Evolutionary conservation across 1,140 invertebrate species (phyloP), one percentile per base, ranked within the genome.

Genomic region (Heterodera schachtii): DNA sequence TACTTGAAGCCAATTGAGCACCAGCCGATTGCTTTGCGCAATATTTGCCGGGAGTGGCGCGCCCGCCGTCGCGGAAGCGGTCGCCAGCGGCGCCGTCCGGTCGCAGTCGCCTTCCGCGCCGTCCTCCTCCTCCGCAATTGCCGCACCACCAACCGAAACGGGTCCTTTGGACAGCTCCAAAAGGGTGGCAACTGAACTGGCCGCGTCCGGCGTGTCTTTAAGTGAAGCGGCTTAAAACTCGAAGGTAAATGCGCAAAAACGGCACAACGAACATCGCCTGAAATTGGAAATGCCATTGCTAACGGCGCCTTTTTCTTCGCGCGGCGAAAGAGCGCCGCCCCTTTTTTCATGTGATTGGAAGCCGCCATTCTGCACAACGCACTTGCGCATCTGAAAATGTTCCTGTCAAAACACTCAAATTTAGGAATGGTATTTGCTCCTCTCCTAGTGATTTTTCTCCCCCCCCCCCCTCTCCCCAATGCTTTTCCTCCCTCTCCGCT

Each of bases 301-400:
- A 0, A 13, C 60, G 75, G 46, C 66, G 2, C 43, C 60, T 11
- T 41, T 79, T n/a, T 41, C 43, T 47, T 43, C 43, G 41, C 16
- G 47, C 44, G 67, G 31, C 47, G 49, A 21, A 46, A 31, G 31
- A 31, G 31, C 44, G 19, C 44, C 52, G 47, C 9, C 64, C 67
- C n/a, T 41, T 21, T 79, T 79, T 8, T 7, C 76, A 1, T 67
- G 31, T 75, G n/a, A 73, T 60, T 47, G 44, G 8, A 52, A 44
- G 44, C 57, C 66, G 84, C 92, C 91, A 81, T 91, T 92, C 84
- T 92, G 92, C 90, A 98, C 97, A 64, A 99, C 96, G 92, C 98
- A 99, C 91, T 99, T 99, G 41, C 98, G 92, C 97, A 99, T 99
- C 77, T 78, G 21, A 47, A 69, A 49, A n/a, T n/a, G 57, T 21